phyloP scores from a whole-genome alignment of 2,113 vertebrate species.

The Gorsachius goisagi region DNA sequence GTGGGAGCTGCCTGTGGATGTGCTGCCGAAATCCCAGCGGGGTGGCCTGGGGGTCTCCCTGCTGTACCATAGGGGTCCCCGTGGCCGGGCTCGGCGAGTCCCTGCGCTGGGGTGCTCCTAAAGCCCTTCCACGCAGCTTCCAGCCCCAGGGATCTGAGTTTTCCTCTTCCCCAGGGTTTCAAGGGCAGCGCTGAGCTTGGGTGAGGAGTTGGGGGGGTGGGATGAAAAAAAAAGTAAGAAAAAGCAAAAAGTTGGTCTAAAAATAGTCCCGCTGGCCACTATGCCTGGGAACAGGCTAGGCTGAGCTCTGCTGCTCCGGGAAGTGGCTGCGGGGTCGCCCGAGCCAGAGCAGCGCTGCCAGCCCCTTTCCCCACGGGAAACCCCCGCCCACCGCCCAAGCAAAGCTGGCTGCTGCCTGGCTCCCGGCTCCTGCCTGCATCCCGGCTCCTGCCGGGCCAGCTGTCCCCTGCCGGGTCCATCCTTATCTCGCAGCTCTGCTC shows the following conservation, averaged over 20 bases:
- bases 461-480: background rate
- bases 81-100: accelerated
- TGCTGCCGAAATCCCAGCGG: accelerated
- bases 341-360: background rate
- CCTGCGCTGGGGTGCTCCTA: accelerated
- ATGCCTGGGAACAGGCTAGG: background rate
- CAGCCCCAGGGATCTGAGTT: background rate
- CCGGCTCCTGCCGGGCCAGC: accelerated
- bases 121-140: background rate
- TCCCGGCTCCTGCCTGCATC: background rate
- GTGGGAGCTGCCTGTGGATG: background rate
- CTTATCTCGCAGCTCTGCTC: background rate
- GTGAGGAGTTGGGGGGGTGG: background rate
- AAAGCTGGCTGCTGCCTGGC: background rate
- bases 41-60: accelerated
- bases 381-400: accelerated
- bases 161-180: background rate
- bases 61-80: too few relatives aligned
- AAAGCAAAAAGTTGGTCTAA: background rate
- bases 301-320: background rate
- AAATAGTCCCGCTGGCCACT: background rate
- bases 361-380: background rate
- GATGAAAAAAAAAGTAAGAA: background rate
- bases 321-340: background rate
- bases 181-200: background rate